Conservation (phyloP, 2,113 vertebrate genomes). For the Sturnira hondurensis region DNA sequence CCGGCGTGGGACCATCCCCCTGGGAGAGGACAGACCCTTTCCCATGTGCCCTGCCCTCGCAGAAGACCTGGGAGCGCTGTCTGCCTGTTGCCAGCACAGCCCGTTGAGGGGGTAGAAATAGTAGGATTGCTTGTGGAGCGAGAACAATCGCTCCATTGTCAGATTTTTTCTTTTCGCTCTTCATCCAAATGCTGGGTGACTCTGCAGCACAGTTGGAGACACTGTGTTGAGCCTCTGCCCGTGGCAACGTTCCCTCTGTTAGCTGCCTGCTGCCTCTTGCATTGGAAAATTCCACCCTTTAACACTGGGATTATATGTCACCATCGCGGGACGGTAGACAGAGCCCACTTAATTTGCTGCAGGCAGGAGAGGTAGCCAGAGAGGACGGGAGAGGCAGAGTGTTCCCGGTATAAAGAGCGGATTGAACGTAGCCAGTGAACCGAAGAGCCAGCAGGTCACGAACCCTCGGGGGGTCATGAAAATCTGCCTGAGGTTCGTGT, state of each 20-base stretch:
- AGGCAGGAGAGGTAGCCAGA: slow-evolving; percentile 42
- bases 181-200: background rate
- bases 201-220: slow-evolving; percentile 8
- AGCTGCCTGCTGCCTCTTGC: slow-evolving; percentile 1
- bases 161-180: background rate
- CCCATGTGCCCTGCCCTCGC: background rate
- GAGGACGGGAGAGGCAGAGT: slow-evolving; percentile 22
- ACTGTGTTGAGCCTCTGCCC: background rate
- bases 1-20: background rate
- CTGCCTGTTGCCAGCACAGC: background rate
- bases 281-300: slow-evolving; percentile 68
- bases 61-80: background rate
- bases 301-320: slow-evolving; percentile 61
- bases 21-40: background rate
- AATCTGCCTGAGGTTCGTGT: background rate
- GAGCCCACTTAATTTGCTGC: slow-evolving; percentile 34
- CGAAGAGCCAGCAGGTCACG: slow-evolving; percentile 35
- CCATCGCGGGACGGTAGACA: slow-evolving; percentile 21
- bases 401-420: slow-evolving; percentile 33
- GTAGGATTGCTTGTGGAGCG: background rate
- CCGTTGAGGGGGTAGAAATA: background rate
- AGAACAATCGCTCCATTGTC: slow-evolving; percentile 54
- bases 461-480: slow-evolving; percentile 22
- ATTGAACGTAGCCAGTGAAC: slow-evolving; percentile 44
- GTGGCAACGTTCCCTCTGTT: background rate